These are phyloP conservation scores for Girardinus metallicus DNA, from an alignment of 2,797 vertebrate species.

Conservation along the genomic window DNA sequence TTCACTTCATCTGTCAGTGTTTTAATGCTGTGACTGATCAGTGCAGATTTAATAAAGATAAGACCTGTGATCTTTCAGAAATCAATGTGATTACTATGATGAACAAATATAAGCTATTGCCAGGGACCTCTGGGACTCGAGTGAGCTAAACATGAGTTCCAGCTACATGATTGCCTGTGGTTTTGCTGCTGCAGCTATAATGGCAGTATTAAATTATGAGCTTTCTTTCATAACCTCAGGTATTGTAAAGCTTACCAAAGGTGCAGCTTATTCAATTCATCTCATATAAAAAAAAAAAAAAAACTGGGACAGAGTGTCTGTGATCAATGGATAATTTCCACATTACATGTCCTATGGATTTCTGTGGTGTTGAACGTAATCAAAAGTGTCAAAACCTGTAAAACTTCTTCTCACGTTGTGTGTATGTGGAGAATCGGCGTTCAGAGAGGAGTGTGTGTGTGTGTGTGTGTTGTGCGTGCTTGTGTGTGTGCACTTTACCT, in stretches of 20 bases:
- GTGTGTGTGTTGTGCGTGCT: neutral
- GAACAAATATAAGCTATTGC: conserved; percentile 61
- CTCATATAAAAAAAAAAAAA: conserved; percentile 61
- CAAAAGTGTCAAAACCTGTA: conserved; percentile 75
- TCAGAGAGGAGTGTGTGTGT: conserved; percentile 2
- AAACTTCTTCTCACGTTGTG: conserved; percentile 53
- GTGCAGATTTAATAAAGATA: conserved; percentile 17
- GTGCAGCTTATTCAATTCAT: conserved; percentile 70
- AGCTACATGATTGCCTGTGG: conserved; percentile 64
- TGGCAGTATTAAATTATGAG: conserved; percentile 71
- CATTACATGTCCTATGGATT: conserved; percentile 68
- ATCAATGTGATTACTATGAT: conserved; percentile 73
- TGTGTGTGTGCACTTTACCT: conserved; percentile 24
- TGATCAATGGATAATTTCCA: conserved; percentile 79
- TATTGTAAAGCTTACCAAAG: conserved; percentile 69
- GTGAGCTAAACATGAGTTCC: conserved; percentile 51
- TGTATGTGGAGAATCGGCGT: conserved; percentile 19
- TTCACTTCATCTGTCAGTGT: neutral
- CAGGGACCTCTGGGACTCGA: conserved; percentile 61
- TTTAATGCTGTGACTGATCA: conserved; percentile 11
- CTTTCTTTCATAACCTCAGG: conserved; percentile 69
- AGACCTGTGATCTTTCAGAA: conserved; percentile 50
- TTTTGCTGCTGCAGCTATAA: conserved; percentile 66
- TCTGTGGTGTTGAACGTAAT: conserved; percentile 69
- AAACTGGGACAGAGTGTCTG: conserved; percentile 46